Conservation (phyloP, 2,888 invertebrate genomes). For the Drosophila subsilvestris region DNA sequence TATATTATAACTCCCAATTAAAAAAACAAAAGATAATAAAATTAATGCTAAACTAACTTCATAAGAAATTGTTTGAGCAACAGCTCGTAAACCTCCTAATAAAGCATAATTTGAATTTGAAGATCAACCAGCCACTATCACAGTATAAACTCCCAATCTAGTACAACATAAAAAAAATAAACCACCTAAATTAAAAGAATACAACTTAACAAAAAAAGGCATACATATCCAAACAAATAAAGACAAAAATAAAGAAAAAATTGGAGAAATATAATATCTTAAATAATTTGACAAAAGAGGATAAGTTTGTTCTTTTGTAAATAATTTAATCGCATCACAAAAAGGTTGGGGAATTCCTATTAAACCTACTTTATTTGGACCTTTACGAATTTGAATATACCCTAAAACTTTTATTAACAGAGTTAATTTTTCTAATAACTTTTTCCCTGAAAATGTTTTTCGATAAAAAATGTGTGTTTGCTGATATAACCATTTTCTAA, state of each 20-base stretch:
- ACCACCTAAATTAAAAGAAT: constrained; percentile 86
- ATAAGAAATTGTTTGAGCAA: constrained; percentile 91
- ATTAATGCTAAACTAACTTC: constrained; percentile 89
- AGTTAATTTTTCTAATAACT: too few species aligned
- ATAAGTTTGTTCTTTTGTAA: constrained; percentile 87
- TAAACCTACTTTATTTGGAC: constrained; percentile 89
- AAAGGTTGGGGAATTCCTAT: constrained; percentile 88
- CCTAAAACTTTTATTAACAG: constrained; percentile 86
- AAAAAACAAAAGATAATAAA: constrained; percentile 86
- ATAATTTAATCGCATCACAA: constrained; percentile 90
- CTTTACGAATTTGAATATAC: constrained; percentile 90
- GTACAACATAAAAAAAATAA: constrained; percentile 88
- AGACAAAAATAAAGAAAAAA: constrained; percentile 86
- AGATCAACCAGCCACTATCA: constrained; percentile 88
- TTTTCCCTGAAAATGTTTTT: too few species aligned
- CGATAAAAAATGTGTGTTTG: too few species aligned
- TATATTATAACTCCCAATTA: constrained; percentile 86
- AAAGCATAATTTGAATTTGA: constrained; percentile 90
- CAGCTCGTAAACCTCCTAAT: constrained; percentile 88
- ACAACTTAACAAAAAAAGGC: constrained; percentile 86
- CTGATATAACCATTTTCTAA: too few species aligned
- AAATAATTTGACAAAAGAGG: constrained; percentile 87
- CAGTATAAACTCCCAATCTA: constrained; percentile 87
- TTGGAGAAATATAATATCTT: constrained; percentile 87
- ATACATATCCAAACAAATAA: constrained; percentile 86